Percentiles rank a stretch among this genome's conserved stretches.
phyloP scores from a whole-genome alignment of 2,113 vertebrate species.

The Odocoileus hemionus region DNA sequence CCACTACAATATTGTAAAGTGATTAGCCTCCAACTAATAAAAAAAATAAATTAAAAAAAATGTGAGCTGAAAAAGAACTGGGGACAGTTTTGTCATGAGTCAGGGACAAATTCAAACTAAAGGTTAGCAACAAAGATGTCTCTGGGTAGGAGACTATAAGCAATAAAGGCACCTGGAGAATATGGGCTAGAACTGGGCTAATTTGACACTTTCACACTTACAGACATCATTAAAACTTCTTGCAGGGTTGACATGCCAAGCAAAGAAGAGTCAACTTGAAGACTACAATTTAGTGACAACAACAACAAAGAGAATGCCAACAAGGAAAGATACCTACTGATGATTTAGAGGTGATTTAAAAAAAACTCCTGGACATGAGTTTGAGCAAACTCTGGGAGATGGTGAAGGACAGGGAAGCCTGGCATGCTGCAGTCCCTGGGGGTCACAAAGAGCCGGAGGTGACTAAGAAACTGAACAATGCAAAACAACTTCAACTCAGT shows the following conservation, averaged over 20 bases:
- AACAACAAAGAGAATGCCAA: not conserved
- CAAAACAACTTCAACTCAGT: not conserved
- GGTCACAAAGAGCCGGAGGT: not conserved
- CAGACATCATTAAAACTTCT: not conserved
- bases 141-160: not conserved
- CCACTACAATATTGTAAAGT: too few species aligned
- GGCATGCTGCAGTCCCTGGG: not conserved
- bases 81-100: not conserved
- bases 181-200: not conserved
- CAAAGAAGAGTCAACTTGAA: not conserved
- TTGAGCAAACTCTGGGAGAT: not conserved
- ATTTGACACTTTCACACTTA: not conserved
- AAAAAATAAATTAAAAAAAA: not conserved
- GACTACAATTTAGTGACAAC: fast-evolving
- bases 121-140: not conserved
- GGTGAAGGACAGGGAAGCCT: not conserved
- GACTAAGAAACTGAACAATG: not conserved
- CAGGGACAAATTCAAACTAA: not conserved
- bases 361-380: not conserved
- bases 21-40: too few species aligned
- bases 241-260: not conserved
- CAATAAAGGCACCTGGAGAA: not conserved
- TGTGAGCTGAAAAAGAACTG: not conserved
- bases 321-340: too few species aligned
- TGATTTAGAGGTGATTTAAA: not conserved